These are phyloP conservation scores for Ochropleura plecta DNA, from an alignment of 2,888 invertebrate genomes.

Conservation along the genomic window DNA sequence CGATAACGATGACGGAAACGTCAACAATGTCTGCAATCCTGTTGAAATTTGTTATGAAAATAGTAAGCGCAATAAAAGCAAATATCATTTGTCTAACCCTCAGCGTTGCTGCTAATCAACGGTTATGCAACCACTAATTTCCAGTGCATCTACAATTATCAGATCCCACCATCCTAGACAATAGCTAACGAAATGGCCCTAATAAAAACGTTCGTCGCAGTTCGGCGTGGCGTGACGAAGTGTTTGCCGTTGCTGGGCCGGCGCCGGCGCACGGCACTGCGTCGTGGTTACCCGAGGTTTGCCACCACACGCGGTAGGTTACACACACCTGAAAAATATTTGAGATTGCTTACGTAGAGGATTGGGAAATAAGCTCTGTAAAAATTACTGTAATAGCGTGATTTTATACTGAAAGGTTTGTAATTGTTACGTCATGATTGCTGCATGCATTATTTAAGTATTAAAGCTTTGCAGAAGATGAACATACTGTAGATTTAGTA, in stretches of 20 bases:
- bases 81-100: background rate
- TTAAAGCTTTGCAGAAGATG: background rate
- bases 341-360: background rate
- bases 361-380: conserved; percentile 1
- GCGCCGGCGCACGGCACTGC: conserved; percentile 32
- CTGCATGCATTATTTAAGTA: background rate
- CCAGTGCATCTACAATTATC: conserved; percentile 17
- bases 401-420: background rate
- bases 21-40: background rate
- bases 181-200: conserved; percentile 43
- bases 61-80: background rate
- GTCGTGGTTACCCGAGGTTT: background rate
- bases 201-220: conserved; percentile 47
- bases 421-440: background rate
- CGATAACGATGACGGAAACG: background rate
- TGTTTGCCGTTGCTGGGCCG: conserved; percentile 38
- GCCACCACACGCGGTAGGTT: background rate
- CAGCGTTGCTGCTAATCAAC: background rate
- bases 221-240: conserved; percentile 50
- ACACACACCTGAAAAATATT: conserved; percentile 16
- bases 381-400: background rate
- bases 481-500: background rate
- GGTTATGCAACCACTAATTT: background rate
- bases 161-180: conserved; percentile 32
- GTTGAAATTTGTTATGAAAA: background rate